Conservation (phyloP, 2,113 vertebrate genomes). For the Oriolus oriolus region DNA sequence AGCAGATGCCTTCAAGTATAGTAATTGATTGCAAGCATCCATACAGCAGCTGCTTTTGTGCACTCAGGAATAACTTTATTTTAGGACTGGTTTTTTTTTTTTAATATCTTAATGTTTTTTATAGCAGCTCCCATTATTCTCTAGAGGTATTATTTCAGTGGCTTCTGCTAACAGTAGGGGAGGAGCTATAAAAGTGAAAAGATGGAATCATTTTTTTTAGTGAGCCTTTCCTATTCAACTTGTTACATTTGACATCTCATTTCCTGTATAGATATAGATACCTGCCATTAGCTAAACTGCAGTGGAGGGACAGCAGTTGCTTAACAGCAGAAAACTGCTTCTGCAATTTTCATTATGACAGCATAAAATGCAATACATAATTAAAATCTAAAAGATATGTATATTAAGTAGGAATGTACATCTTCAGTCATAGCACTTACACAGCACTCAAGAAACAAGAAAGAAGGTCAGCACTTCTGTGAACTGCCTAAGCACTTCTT, state of each 20-base stretch:
- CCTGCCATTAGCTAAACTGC: background rate
- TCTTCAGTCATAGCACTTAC: background rate
- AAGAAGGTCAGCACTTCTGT: background rate
- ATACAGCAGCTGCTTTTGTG: conserved; percentile 38
- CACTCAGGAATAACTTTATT: conserved; percentile 51
- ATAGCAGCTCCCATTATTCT: conserved; percentile 6
- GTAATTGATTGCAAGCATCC: conserved; percentile 62
- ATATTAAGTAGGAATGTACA: background rate
- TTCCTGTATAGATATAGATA: background rate
- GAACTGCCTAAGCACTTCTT: background rate
- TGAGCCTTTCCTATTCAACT: background rate
- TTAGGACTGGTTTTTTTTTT: conserved; percentile 50
- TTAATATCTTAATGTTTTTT: conserved; percentile 25
- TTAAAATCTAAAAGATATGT: background rate
- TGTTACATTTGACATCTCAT: background rate
- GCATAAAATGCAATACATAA: background rate
- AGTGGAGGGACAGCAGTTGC: background rate
- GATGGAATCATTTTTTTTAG: background rate
- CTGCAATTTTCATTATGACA: background rate
- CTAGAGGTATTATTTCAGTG: background rate
- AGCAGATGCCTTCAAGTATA: conserved; percentile 1
- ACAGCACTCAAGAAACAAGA: background rate
- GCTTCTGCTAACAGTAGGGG: background rate
- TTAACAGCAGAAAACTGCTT: background rate
- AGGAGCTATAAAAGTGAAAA: conserved; percentile 8